phyloP scores from a whole-genome alignment of 2,888 invertebrate species.

The Epinotia demarniana region DNA sequence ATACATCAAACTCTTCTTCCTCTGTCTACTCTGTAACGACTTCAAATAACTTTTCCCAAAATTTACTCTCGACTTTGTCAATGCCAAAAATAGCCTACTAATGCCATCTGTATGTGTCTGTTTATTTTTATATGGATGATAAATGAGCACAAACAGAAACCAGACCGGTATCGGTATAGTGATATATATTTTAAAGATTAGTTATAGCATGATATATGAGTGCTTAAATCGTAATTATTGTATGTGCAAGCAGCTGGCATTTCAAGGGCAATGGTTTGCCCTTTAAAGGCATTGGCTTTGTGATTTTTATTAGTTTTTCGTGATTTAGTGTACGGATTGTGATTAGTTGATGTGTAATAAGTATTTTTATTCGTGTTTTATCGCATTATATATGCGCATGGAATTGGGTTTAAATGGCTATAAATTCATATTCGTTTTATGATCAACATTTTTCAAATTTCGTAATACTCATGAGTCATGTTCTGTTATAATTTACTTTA shows the following conservation, averaged over 20 bases:
- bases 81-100: conserved; percentile 47
- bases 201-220: conserved; percentile 46
- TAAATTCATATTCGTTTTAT: not conserved
- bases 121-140: conserved; percentile 44
- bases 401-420: not conserved
- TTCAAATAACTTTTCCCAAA: conserved; percentile 42
- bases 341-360: conserved; percentile 13
- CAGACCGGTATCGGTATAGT: conserved; percentile 50
- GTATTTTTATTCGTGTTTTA: not conserved
- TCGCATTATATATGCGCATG: not conserved
- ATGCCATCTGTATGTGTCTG: conserved; percentile 44
- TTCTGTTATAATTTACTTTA: too few relatives aligned
- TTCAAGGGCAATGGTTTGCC: conserved; percentile 37
- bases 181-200: conserved; percentile 50
- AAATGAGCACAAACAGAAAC: conserved; percentile 45
- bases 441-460: too few relatives aligned
- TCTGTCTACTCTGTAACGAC: conserved; percentile 15
- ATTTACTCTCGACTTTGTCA: conserved; percentile 44
- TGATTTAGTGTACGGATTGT: conserved; percentile 29
- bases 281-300: conserved; percentile 29
- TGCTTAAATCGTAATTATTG: conserved; percentile 54
- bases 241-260: conserved; percentile 36
- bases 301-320: conserved; percentile 28
- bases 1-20: conserved; percentile 38
- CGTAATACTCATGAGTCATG: too few relatives aligned